Evolutionary conservation across 2,888 invertebrate species (phyloP).

Genomic region (Agrotis puta): DNA sequence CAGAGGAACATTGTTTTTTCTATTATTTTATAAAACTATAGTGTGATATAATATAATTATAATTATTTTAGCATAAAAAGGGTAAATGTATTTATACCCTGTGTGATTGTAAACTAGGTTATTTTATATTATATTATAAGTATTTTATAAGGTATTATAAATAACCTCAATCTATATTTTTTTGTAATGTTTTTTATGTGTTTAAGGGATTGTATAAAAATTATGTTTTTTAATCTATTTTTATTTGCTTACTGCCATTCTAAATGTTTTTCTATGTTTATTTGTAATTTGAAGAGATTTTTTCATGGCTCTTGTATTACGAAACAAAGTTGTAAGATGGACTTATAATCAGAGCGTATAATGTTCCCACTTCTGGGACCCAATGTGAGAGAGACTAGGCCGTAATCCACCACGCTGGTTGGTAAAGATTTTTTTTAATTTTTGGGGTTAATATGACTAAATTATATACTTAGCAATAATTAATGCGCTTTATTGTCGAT

Average conservation of each 20-base stretch:
- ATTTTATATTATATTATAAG: constrained; percentile 7
- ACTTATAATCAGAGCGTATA: neutral
- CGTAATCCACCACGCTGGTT: neutral
- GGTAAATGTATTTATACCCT: constrained; percentile 10
- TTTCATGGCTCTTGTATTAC: neutral
- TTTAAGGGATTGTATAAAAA: constrained; percentile 17
- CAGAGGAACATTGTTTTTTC: constrained; percentile 6
- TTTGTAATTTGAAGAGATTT: neutral
- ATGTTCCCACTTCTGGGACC: neutral
- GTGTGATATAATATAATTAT: constrained; percentile 45
- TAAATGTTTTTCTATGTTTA: neutral
- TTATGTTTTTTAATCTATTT: neutral
- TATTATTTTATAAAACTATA: constrained; percentile 20
- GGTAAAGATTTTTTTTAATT: neutral
- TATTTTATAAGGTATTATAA: constrained; percentile 34
- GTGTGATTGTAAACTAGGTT: constrained; percentile 45
- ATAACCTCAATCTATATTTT: constrained; percentile 23
- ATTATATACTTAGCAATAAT: constrained; percentile 42
- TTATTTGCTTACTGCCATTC: constrained; percentile 4
- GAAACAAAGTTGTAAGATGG: too few species aligned
- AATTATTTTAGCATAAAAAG: constrained; percentile 15
- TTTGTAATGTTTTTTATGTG: constrained; percentile 3
- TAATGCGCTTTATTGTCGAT: constrained; percentile 24
- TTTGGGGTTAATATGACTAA: neutral
- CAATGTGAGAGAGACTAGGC: neutral